Evolutionary conservation across 2,888 invertebrate species (phyloP), one percentile per base, ranked within the genome.

Genomic region (Microdon myrmicae): DNA sequence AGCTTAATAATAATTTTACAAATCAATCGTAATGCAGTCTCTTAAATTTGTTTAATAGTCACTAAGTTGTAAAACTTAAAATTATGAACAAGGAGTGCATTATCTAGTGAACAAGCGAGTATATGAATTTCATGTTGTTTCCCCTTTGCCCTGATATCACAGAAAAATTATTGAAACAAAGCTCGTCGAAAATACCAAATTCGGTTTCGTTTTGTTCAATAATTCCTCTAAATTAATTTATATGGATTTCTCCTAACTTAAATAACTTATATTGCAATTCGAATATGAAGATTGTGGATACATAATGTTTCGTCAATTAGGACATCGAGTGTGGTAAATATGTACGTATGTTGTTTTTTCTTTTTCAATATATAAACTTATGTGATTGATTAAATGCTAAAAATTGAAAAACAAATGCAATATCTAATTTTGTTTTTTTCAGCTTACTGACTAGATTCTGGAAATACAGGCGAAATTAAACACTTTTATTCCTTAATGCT

Each of bases 91-190:
- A n/a, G n/a, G n/a, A n/a, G n/a, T n/a, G n/a, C n/a, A n/a, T n/a
- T n/a, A n/a, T n/a, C n/a, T n/a, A n/a, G n/a, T n/a, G n/a, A n/a
- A n/a, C n/a, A n/a, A n/a, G n/a, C n/a, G n/a, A n/a, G n/a, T n/a
- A n/a, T n/a, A n/a, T n/a, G n/a, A n/a, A n/a, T 39, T 32, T 34
- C n/a, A 2, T 20, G 14, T 12, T 38, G 28, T 26, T 28, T 26
- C 10, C 12, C 10, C 19, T 64, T 56, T 64, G 58, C 56, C 56
- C 60, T 51, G 44, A 58, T 67, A 67, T 67, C 67, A 67, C 67
- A 67, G 67, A 64, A 61, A 64, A 53, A 67, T 58, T 53, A 45
- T 64, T 67, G 67, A 64, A 67, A 67, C 67, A 61, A 67, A 67
- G 38, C 48, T 48, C 29, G 35, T 59, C 4, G 22, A 43, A 43